Percentiles rank a stretch among this genome's conserved stretches.
These are phyloP conservation scores for Drosophila glabriapex DNA, from an alignment of 2,888 invertebrate species.

Conservation along the genomic window DNA sequence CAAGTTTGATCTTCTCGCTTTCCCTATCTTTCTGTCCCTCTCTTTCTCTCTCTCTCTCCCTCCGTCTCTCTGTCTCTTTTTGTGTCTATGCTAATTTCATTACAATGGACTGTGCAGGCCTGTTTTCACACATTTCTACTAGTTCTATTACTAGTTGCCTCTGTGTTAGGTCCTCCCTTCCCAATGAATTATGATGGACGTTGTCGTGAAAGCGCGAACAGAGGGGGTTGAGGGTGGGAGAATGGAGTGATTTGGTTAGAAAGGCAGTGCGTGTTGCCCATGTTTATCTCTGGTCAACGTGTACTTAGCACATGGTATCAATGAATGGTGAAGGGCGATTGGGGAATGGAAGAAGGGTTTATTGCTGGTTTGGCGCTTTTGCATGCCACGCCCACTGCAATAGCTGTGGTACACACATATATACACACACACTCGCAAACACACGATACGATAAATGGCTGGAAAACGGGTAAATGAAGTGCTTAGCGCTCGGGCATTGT, in stretches of 20 bases:
- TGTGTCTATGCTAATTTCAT: conserved; percentile 72
- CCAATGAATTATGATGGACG: conserved; percentile 73
- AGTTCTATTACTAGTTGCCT: conserved; percentile 12
- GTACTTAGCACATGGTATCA: conserved; percentile 72
- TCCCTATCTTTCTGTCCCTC: not conserved
- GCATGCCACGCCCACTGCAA: conserved; percentile 61
- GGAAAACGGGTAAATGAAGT: conserved; percentile 61
- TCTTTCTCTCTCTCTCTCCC: not conserved
- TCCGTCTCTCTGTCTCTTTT: not conserved
- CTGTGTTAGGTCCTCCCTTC: conserved; percentile 19
- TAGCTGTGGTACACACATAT: not conserved
- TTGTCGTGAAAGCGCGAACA: conserved; percentile 65
- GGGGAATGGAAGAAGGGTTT: conserved; percentile 30
- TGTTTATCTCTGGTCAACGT: conserved; percentile 77
- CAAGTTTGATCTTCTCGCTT: conserved; percentile 29
- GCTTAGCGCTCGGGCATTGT: conserved; percentile 65
- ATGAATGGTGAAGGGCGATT: conserved; percentile 19
- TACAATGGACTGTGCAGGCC: conserved; percentile 43
- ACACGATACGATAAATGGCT: conserved; percentile 43
- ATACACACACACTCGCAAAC: not conserved
- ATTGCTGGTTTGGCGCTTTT: conserved; percentile 72
- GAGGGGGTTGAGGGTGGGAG: not conserved
- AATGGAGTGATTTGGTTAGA: conserved; percentile 36
- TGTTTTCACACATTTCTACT: conserved; percentile 8
- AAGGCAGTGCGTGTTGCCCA: conserved; percentile 57